phyloP scores from a whole-genome alignment of 2,797 vertebrate genomes.

The Sebastes matsubarae region DNA sequence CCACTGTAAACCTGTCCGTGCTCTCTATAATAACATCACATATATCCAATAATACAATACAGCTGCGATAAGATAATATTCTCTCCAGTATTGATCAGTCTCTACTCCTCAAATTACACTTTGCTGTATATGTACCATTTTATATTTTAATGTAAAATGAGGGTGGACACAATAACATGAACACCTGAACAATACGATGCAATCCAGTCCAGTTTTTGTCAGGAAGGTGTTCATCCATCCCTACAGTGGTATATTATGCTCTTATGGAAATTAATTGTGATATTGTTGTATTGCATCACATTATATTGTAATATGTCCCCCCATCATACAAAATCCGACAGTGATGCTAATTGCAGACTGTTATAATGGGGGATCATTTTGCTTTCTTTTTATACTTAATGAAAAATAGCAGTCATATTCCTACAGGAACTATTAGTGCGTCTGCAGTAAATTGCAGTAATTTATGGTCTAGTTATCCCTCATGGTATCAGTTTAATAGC shows the following conservation, averaged over 20 bases:
- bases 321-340: neutral
- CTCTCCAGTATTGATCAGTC: neutral
- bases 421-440: slow-evolving; percentile 57
- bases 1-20: neutral
- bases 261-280: neutral
- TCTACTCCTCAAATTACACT: neutral
- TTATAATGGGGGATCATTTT: slow-evolving; percentile 9
- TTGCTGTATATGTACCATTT: neutral
- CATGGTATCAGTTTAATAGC: slow-evolving; percentile 44
- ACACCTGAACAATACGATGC: neutral
- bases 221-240: neutral
- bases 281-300: neutral
- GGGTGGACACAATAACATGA: slow-evolving; percentile 1
- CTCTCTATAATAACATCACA: neutral
- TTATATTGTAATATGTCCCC: neutral
- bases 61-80: neutral
- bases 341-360: neutral
- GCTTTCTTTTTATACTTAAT: slow-evolving; percentile 22
- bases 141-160: slow-evolving; percentile 1
- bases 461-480: slow-evolving; percentile 54
- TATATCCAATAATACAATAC: neutral
- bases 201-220: neutral
- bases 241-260: neutral
- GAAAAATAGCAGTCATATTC: slow-evolving; percentile 51
- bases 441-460: slow-evolving; percentile 55